Conservation (phyloP, 2,888 invertebrate species). For the Myathropa florea region DNA sequence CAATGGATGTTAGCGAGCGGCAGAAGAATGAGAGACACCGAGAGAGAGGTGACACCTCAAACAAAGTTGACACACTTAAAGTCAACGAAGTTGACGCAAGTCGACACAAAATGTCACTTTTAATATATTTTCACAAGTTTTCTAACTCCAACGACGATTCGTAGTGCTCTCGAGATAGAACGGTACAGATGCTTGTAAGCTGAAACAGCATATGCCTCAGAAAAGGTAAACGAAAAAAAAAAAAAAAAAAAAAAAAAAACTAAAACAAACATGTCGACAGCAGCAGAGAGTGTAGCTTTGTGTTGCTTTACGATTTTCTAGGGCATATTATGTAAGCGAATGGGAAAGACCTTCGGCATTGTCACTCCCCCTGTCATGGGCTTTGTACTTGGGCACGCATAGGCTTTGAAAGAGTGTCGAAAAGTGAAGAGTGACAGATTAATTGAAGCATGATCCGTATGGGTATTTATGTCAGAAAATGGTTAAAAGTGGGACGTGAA, state of each 20-base stretch:
- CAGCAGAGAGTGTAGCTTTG: conserved; percentile 24
- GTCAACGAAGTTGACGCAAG: conserved; percentile 38
- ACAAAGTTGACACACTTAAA: conserved; percentile 63
- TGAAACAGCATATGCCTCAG: background rate
- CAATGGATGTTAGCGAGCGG: background rate
- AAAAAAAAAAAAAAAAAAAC: background rate
- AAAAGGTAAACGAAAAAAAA: conserved; percentile 27
- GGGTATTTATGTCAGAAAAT: background rate
- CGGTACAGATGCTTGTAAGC: conserved; percentile 25
- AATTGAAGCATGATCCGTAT: conserved; percentile 27
- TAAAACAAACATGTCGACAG: conserved; percentile 36
- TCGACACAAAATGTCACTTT: conserved; percentile 41
- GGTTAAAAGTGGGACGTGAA: background rate
- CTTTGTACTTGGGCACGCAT: conserved; percentile 17
- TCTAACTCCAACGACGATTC: conserved; percentile 9
- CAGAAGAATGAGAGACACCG: conserved; percentile 1
- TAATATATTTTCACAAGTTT: conserved; percentile 34
- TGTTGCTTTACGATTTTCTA: background rate
- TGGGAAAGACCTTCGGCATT: conserved; percentile 37
- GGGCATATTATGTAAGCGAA: conserved; percentile 37
- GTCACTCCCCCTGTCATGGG: background rate
- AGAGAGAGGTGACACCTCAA: conserved; percentile 51
- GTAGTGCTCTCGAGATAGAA: conserved; percentile 15
- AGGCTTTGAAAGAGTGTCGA: conserved; percentile 9
- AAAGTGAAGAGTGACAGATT: conserved; percentile 25